A percentile compares a stretch with the other conserved stretches of the same genome.
Conservation (phyloP, 2,797 vertebrate species). For the Mareca strepera region DNA sequence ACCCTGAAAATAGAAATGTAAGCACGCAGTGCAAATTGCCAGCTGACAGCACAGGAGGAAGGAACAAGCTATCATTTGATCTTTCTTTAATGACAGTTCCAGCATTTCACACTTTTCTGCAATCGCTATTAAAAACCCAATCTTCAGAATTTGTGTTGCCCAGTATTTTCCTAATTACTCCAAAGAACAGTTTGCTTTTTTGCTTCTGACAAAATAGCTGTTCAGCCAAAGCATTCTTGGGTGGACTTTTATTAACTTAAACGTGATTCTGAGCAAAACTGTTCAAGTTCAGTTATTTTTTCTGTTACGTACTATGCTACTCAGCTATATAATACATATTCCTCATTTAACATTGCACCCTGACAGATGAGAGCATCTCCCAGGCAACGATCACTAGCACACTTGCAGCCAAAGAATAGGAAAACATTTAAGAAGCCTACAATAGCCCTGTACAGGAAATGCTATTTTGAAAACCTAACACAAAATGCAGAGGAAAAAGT, state of each 20-base stretch:
- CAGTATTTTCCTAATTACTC: background rate
- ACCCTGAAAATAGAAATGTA: constrained; percentile 7
- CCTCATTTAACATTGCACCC: background rate
- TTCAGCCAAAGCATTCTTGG: background rate
- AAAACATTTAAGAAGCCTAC: background rate
- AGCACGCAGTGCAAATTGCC: background rate
- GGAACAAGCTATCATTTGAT: background rate
- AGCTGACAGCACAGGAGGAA: background rate
- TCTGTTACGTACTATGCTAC: background rate
- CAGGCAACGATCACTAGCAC: constrained; percentile 2
- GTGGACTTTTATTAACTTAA: background rate
- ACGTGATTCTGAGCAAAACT: background rate
- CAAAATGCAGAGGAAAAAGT: background rate
- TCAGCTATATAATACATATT: background rate
- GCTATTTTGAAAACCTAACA: background rate
- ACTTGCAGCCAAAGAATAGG: background rate
- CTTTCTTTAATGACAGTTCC: background rate
- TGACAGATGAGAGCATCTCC: constrained; percentile 26
- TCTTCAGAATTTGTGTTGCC: background rate
- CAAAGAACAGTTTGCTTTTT: background rate
- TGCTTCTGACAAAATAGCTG: background rate
- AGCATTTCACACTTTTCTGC: background rate
- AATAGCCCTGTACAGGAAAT: background rate
- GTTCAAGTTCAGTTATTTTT: background rate
- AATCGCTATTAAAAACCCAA: background rate